Evolutionary conservation across 1,140 invertebrate genomes (phyloP).

Genomic region (Lepeophtheirus salmonis): DNA sequence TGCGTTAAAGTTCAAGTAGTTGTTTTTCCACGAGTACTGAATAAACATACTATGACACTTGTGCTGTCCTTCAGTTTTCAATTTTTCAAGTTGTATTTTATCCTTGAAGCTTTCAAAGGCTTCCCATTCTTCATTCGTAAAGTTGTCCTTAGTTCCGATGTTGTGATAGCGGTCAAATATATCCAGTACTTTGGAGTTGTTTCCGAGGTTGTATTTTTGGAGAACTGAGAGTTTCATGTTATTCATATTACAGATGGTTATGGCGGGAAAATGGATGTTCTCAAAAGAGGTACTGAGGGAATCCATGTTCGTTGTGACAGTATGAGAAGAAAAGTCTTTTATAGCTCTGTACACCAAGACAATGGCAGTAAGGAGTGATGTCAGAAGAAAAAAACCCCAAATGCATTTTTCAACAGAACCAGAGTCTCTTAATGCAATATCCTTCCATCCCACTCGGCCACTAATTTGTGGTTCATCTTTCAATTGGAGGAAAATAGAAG

Average conservation of each 20-base stretch:
- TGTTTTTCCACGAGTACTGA: slow-evolving; percentile 1
- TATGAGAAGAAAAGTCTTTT: slow-evolving; percentile 7
- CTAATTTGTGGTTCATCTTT: too few species aligned
- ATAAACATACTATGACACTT: slow-evolving; percentile 15
- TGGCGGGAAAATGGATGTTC: slow-evolving; percentile 23
- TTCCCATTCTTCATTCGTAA: slow-evolving; percentile 8
- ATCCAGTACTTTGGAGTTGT: slow-evolving; percentile 17
- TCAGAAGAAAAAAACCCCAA: background rate
- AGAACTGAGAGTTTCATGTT: slow-evolving; percentile 20
- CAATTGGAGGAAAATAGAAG: too few species aligned
- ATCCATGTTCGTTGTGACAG: slow-evolving; percentile 13
- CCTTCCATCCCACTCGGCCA: slow-evolving; percentile 6
- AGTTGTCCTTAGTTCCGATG: background rate
- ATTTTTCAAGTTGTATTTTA: background rate
- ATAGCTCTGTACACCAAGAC: slow-evolving; percentile 5
- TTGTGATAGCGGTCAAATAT: slow-evolving; percentile 20
- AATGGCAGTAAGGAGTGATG: background rate
- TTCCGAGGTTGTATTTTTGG: slow-evolving; percentile 16
- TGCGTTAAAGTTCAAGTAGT: background rate
- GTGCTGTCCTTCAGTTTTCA: slow-evolving; percentile 9
- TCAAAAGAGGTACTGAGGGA: slow-evolving; percentile 17
- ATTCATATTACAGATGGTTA: slow-evolving; percentile 23
- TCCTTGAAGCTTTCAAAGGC: background rate
- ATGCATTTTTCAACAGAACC: background rate
- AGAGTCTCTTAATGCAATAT: background rate